Percentiles rank a stretch among this genome's conserved stretches.
Evolutionary conservation across 2,113 vertebrate genomes (phyloP).

Genomic region (Rhea americana): DNA sequence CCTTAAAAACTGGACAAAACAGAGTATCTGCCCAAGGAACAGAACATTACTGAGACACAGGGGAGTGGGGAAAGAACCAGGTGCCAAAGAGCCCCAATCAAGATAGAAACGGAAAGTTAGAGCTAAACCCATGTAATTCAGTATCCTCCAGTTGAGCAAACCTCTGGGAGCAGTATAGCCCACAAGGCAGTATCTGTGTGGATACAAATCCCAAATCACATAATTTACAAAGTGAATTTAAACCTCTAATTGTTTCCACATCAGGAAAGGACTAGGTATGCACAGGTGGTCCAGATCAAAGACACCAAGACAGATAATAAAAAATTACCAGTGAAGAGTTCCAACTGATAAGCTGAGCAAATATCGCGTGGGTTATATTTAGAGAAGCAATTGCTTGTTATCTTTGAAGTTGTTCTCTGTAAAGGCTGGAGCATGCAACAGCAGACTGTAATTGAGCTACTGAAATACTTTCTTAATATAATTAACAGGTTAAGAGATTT

Average conservation of each 20-base stretch:
- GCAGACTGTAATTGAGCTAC: not conserved
- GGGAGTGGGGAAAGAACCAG: not conserved
- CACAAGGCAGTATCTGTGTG: not conserved
- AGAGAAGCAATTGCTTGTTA: not conserved
- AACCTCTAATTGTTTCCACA: not conserved
- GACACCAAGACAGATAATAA: not conserved
- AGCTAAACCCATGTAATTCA: not conserved
- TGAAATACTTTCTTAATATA: not conserved
- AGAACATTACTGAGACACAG: not conserved
- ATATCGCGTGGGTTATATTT: not conserved
- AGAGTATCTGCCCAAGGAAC: not conserved
- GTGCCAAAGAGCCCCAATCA: not conserved
- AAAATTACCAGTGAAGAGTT: not conserved
- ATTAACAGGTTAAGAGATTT: conserved; percentile 8
- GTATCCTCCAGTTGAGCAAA: not conserved
- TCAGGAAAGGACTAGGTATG: not conserved
- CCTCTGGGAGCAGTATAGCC: not conserved
- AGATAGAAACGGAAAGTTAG: not conserved
- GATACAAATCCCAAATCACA: not conserved
- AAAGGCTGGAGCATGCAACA: not conserved
- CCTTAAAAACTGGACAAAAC: not conserved
- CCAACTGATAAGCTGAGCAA: not conserved
- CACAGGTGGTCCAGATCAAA: not conserved
- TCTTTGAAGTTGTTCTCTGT: not conserved
- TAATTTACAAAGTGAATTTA: not conserved